These are phyloP conservation scores for Steinernema carpocapsae DNA, from an alignment of 2,888 invertebrate species.

Conservation along the genomic window DNA sequence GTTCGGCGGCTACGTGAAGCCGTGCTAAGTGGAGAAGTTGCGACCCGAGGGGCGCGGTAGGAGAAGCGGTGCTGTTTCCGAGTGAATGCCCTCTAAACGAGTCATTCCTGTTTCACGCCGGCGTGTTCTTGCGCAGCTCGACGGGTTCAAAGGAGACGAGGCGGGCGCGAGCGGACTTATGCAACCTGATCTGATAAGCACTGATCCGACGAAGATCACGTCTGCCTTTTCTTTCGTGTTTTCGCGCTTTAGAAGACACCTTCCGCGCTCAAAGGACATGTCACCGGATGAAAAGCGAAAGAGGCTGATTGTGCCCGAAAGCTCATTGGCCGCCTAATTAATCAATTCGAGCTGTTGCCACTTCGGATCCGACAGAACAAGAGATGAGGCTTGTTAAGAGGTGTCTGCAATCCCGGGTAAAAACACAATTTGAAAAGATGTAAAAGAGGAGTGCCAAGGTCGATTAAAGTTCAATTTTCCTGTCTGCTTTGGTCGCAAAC, in stretches of 20 bases:
- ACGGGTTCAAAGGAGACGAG: conserved; percentile 27
- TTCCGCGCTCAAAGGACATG: background rate
- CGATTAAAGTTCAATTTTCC: background rate
- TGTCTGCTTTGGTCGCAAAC: background rate
- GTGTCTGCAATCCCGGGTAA: too few relatives aligned
- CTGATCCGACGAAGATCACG: background rate
- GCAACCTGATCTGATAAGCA: conserved; percentile 30
- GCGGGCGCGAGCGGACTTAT: background rate
- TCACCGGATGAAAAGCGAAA: conserved; percentile 26
- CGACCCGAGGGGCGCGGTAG: conserved; percentile 15
- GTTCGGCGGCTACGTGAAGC: background rate
- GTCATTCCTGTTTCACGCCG: conserved; percentile 30
- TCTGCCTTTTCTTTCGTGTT: background rate
- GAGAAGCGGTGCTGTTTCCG: conserved; percentile 17
- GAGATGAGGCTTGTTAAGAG: too few relatives aligned
- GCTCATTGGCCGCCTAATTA: conserved; percentile 27
- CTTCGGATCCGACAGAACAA: background rate
- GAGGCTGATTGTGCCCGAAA: background rate
- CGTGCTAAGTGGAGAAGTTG: conserved; percentile 25
- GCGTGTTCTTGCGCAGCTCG: background rate
- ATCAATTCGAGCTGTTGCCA: background rate
- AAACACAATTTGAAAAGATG: too few relatives aligned
- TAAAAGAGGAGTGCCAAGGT: too few relatives aligned
- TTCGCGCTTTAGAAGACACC: conserved; percentile 13
- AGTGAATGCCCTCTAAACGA: conserved; percentile 27